Conservation (phyloP, 2,113 vertebrate genomes). For the Lepisosteus osseus region DNA sequence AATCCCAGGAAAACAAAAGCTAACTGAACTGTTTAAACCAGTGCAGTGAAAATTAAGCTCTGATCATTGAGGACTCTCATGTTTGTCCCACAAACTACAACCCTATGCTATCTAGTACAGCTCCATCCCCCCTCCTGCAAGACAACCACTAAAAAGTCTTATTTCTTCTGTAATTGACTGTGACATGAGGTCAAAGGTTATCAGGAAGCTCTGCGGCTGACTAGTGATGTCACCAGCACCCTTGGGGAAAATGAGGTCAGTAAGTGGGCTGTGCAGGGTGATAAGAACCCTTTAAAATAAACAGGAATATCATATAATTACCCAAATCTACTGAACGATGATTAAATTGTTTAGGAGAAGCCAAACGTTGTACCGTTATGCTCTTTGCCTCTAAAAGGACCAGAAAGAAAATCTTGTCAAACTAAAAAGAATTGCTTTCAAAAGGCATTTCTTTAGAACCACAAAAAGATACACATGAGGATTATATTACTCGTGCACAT, state of each 20-base stretch:
- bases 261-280: conserved; percentile 52
- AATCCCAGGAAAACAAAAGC: too few relatives aligned
- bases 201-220: conserved; percentile 53
- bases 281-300: conserved; percentile 77
- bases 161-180: conserved; percentile 30
- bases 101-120: background rate
- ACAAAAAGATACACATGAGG: conserved; percentile 33
- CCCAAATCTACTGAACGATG: conserved; percentile 48
- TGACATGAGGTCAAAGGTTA: conserved; percentile 61
- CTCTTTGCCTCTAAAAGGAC: conserved; percentile 43
- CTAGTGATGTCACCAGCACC: conserved; percentile 68
- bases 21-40: too few relatives aligned
- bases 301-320: conserved; percentile 65
- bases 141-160: background rate
- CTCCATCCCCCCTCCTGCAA: background rate
- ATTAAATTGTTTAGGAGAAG: conserved; percentile 53
- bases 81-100: background rate
- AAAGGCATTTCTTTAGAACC: conserved; percentile 27
- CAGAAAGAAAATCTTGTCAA: conserved; percentile 21
- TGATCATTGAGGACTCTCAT: background rate
- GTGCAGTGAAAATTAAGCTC: background rate
- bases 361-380: conserved; percentile 26
- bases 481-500: conserved; percentile 32
- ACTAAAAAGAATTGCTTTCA: conserved; percentile 22
- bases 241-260: conserved; percentile 71